A percentile compares a stretch with the other conserved stretches of the same genome.
Conservation (phyloP, 2,888 invertebrate genomes). For the Dasypolia templi region DNA sequence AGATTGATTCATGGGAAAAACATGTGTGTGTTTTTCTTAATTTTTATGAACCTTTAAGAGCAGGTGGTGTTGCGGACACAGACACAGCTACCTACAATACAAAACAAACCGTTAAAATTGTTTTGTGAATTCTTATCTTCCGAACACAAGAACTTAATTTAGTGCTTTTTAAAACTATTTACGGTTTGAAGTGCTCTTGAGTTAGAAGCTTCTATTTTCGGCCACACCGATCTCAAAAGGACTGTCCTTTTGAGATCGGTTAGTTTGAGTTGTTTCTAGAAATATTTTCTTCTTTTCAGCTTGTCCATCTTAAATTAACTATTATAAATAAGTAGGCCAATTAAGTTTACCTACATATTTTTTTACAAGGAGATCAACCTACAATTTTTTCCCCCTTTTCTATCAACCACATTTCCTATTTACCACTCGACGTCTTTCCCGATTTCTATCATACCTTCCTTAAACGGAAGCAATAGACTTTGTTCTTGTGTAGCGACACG, state of each 20-base stretch:
- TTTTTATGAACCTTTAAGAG: not conserved
- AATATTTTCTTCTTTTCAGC: not conserved
- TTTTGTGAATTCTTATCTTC: not conserved
- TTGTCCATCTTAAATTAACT: not conserved
- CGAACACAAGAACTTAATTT: conserved; percentile 13
- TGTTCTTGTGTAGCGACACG: conserved; percentile 69
- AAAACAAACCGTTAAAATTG: not conserved
- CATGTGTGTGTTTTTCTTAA: no score
- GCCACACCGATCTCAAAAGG: not conserved
- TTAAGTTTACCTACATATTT: no score
- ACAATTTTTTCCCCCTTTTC: conserved; percentile 7
- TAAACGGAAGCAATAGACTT: conserved; percentile 59
- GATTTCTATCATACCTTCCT: conserved; percentile 22
- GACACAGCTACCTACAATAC: not conserved
- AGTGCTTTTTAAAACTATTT: conserved; percentile 15
- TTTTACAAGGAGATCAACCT: not conserved
- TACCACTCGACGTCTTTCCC: conserved; percentile 20
- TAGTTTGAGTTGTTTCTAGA: conserved; percentile 4
- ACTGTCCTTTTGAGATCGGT: not conserved
- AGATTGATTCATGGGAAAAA: not conserved
- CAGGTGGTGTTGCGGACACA: not conserved
- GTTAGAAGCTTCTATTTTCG: conserved; percentile 47
- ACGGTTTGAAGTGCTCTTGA: conserved; percentile 51
- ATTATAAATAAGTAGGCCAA: not conserved
- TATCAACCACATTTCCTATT: conserved; percentile 40